Base-by-base conservation (phyloP, 2,113 vertebrate species). In the Hippocampus barbouri region DNA sequence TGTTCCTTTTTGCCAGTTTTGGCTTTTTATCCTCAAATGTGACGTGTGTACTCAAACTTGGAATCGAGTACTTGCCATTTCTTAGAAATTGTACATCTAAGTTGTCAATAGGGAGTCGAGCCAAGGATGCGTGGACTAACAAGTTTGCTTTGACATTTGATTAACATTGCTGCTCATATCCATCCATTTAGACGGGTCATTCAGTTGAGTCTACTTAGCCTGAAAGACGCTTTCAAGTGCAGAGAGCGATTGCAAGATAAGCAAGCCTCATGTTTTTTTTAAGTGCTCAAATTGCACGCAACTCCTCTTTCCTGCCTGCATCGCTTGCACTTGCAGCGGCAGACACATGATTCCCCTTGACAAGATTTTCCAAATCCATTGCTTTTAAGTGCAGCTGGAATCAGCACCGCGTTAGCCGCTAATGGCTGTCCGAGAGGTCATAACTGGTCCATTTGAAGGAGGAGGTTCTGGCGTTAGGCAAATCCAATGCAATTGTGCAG, bases 401-500 rank as follows among this genome's bases (percentile, higher is more conserved):
- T 89, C 89, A 27, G 86, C 82, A 85, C 88, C 83, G 85, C 66
- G 88, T 88, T 81, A 62, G 87, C 90, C 76, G 84, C 89, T 90
- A 90, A 91, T 90, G 87, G 89, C 85, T 63, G 85, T 88, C 90
- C 87, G 73, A 91, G 91, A 92, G 92, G 92, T 93, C 92, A 90
- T 87, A 89, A 90, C 87, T 81, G 81, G 90, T 88, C 87, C 90
- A 85, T 88, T 87, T 86, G 88, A 89, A 90, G 87, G 87, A 86
- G 89, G 90, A 85, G 77, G 83, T 79, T 80, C 86, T 81, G 80
- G 83, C 89, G 88, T 89, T 88, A 89, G 90, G 91, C 88, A 91
- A 82, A 92, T 92, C 86, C 87, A 89, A 92, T 91, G 87, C 90
- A 92, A 93, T 91, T 91, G 92, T 90, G 90, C 83, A 74, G 87